Evolutionary conservation across 2,113 vertebrate genomes (phyloP), one percentile per base, ranked within the genome.

Genomic region (Lipophrys pholis): DNA sequence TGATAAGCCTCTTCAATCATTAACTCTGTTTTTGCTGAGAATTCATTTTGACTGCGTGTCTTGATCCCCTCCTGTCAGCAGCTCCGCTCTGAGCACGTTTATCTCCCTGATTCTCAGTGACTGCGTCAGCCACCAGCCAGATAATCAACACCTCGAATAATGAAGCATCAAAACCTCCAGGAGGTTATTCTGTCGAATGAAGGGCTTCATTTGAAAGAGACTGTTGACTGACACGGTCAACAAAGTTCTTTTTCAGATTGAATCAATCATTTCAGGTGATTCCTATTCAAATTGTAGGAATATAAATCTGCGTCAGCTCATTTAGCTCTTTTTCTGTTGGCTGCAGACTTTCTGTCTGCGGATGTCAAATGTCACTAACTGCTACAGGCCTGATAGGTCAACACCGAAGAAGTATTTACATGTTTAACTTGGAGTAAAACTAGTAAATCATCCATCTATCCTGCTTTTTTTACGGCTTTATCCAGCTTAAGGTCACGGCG

Each of bases 1-100:
- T 82, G 94, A 95, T 95, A 95, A 94, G 82, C 1, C 69, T 41
- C 39, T 41, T 65, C 80, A 94, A 95, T 94, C 63, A 95, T 95
- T 95, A 94, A 95, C 94, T 12, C 21, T 85, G 87, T 93, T 94
- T 94, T 88, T 94, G 93, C 94, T 94, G 93, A 94, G 89, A 83
- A 88, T 91, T 89, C 88, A 88, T 80, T 91, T 89, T 86, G 86
- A 78, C 84, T 76, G 75, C 80, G 60, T 5, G 84, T 81, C 80
- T 69, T 69, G 52, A 89, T 93, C 86, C 1, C 68, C 68, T 85
- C 84, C 84, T 60, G 91, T 93, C 91, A 91, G 90, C 88, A 84
- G 75, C 81, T 89, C 76, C 38, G 66, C 83, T 55, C 67, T 10
- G 58, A 72, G 67, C 65, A 40, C 57, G 59, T 81, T 83, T 89